phyloP scores from a whole-genome alignment of 2,888 invertebrate species.

The Tenodera sinensis region DNA sequence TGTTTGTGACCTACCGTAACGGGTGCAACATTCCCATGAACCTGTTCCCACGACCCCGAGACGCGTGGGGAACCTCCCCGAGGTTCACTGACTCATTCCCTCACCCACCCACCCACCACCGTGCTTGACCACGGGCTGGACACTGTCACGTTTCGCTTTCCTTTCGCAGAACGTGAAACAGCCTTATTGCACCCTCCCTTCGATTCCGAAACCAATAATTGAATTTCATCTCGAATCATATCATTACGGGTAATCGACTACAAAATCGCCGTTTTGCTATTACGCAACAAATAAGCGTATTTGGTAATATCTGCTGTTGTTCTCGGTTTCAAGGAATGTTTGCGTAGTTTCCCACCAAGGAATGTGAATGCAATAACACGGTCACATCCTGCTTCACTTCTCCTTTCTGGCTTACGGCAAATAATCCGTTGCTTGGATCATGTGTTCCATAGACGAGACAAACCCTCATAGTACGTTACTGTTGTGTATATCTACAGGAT shows the following conservation, averaged over 20 bases:
- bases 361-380: neutral
- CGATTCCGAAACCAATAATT: neutral
- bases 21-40: neutral
- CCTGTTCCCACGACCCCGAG: neutral
- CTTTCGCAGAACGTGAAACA: neutral
- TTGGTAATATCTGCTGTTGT: neutral
- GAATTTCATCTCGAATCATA: neutral
- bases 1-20: neutral
- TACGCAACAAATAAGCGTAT: neutral
- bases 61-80: neutral
- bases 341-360: neutral
- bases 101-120: neutral
- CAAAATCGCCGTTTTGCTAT: neutral
- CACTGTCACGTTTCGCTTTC: neutral
- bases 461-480: too few species aligned
- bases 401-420: too few species aligned
- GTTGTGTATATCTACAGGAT: too few species aligned
- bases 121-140: neutral
- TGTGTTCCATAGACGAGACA: too few species aligned
- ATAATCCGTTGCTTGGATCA: too few species aligned
- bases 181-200: neutral
- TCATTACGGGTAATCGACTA: neutral
- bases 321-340: neutral
- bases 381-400: too few species aligned
- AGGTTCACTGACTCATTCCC: neutral